Base-by-base conservation (phyloP, 2,797 vertebrate species). In the Tadarida brasiliensis region DNA sequence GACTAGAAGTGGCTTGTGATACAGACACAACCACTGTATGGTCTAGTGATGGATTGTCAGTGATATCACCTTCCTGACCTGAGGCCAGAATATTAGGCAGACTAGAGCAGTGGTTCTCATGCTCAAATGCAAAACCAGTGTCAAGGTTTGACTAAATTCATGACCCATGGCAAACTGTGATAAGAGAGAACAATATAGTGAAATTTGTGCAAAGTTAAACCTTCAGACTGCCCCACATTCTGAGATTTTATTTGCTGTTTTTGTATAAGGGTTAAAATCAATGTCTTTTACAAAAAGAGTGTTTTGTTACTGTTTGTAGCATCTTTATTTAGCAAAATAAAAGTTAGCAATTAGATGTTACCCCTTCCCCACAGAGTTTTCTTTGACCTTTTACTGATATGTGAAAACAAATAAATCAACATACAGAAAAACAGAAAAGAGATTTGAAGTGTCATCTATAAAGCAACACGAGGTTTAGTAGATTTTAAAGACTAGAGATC, bases 251-350 rank as follows among this genome's bases (percentile, higher is more conserved):
- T 11, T 24, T 61, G 71, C 16, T 44, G 1, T 33, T 5, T 26
- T 11, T 59, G 30, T 74, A 26, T 26, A 7, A 51, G 35, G 4
- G 3, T 78, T 88, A 87, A 24, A 82, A n/a, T 71, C 28, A 49
- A 39, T 3, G 5, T 28, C 47, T 88, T 92, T 65, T 51, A 86
- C 8, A 85, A 94, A 78, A 81, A 54, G 10, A 47, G 28, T 76
- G 1, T 80, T 88, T 88, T 51, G 1, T 54, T 94, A 26, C 3
- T 28, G 3, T 59, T 57, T 63, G 47, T 77, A 95, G 19, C 28
- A 92, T 68, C 54, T 74, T 86, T 83, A 77, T 44, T 24, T 81
- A 83, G 6, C 30, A 77, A 94, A 96, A 44, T 91, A 67, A 82
- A 90, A 47, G 3, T 56, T 83, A 47, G 14, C 35, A 61, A 74